Evolutionary conservation across 2,797 vertebrate species (phyloP), one percentile per base, ranked within the genome.

Genomic region (Typhlichthys eigenmanni): DNA sequence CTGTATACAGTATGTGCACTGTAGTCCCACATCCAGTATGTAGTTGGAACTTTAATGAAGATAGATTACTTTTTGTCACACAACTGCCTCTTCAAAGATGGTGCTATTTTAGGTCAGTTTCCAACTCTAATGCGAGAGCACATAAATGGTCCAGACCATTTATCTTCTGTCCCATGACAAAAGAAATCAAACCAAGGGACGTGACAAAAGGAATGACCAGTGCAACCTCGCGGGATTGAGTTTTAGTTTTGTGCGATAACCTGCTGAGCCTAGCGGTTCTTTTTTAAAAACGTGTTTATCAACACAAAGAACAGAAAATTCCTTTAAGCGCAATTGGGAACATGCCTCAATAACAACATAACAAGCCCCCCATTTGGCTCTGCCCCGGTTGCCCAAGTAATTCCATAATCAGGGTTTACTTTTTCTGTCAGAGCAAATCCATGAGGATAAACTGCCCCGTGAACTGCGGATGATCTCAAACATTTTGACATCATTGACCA

Each of bases 401-500:
- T 55, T 16, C 6, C 52, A 48, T 55, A 66, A 53, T 24, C 64
- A 62, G 54, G 8, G 16, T 50, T 10, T 69, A 57, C 8, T 0
- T 66, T 69, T 12, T 60, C 66, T 45, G 62, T 0, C 14, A 19
- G 50, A 43, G 13, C 12, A 17, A 34, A 54, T 14, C 1, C 43
- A 38, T 11, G 34, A 48, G n/a, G 55, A 80, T 47, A 29, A 75
- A 65, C 29, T 45, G 11, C 56, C 62, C 61, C 57, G 47, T 13
- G 46, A 71, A 74, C 32, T 1, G 45, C 64, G 58, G 58, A 11
- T 47, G 66, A 78, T 72, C 66, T 75, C 69, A 55, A 49, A 74
- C 71, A 55, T 78, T 81, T 65, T 59, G 71, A 72, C 61, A 58
- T 71, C 45, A 57, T 59, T 81, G 82, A 78, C 82, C 84, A 82